Percentiles rank a stretch among this genome's conserved stretches.
These are phyloP conservation scores for Hedya salicella DNA, from an alignment of 2,888 invertebrate genomes.

Conservation along the genomic window DNA sequence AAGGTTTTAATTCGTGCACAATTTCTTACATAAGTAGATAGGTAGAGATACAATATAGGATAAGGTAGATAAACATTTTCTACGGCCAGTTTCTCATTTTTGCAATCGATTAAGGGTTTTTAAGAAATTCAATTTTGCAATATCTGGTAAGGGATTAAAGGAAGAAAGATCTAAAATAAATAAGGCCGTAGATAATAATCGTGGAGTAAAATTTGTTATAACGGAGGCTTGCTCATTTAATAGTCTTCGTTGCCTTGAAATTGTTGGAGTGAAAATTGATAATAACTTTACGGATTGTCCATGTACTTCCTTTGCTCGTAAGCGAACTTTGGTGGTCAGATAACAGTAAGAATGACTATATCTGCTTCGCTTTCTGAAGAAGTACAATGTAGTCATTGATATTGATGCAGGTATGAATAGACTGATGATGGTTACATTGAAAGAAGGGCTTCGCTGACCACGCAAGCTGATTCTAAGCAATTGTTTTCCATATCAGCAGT, in stretches of 20 bases:
- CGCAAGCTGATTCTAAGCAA: slow-evolving; percentile 55
- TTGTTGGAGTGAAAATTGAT: slow-evolving; percentile 25
- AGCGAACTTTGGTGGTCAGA: slow-evolving; percentile 16
- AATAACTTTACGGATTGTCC: slow-evolving; percentile 17
- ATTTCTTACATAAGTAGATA: slow-evolving; percentile 78
- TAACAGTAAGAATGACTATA: slow-evolving; percentile 5
- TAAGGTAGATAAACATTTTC: slow-evolving; percentile 54
- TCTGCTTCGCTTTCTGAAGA: slow-evolving; percentile 1
- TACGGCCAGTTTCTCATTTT: slow-evolving; percentile 56
- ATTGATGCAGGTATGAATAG: slow-evolving; percentile 48
- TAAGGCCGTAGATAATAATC: slow-evolving; percentile 56
- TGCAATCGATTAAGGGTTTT: slow-evolving; percentile 37
- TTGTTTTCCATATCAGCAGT: slow-evolving; percentile 61
- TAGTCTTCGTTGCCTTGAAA: slow-evolving; percentile 35
- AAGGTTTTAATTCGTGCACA: slow-evolving; percentile 72
- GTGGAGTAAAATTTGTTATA: slow-evolving; percentile 49
- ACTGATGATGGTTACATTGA: slow-evolving; percentile 26
- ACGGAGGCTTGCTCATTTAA: slow-evolving; percentile 71
- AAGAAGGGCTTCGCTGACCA: slow-evolving; percentile 59
- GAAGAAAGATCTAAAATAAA: slow-evolving; percentile 1
- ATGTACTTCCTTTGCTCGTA: slow-evolving; percentile 28
- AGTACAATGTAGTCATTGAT: slow-evolving; percentile 2
- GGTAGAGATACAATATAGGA: slow-evolving; percentile 69
- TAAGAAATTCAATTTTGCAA: slow-evolving; percentile 14
- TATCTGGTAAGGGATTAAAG: slow-evolving; percentile 16